Evolutionary conservation across 2,888 invertebrate genomes (phyloP).

Genomic region (Oligia fasciuncula): DNA sequence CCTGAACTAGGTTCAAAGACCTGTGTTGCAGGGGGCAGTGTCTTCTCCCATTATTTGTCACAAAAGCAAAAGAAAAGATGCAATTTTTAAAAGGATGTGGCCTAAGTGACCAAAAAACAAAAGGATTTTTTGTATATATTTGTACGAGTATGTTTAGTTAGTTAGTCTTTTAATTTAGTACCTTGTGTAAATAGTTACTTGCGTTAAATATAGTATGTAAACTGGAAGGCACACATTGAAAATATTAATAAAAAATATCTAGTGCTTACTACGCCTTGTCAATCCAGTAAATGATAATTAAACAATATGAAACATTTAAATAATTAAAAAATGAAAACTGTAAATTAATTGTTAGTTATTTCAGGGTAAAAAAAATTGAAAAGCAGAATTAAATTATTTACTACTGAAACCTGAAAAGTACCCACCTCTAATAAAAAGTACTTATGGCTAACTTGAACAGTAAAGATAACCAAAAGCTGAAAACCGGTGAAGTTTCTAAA

Average conservation of each 20-base stretch:
- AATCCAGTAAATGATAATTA: no score
- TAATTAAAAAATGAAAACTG: not conserved
- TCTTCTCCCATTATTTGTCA: no score
- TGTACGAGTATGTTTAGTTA: not conserved
- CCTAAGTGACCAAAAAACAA: not conserved
- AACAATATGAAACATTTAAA: no score
- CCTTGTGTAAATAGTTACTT: not conserved
- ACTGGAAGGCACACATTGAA: not conserved
- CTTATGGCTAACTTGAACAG: not conserved
- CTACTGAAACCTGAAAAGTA: no score
- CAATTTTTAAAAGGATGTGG: no score
- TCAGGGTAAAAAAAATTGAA: not conserved
- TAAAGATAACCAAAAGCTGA: not conserved
- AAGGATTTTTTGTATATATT: not conserved
- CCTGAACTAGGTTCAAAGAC: no score
- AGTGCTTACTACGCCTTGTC: not conserved
- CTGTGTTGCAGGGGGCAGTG: no score
- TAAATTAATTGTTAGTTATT: not conserved
- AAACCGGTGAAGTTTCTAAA: conserved; percentile 4
- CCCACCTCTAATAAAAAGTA: not conserved
- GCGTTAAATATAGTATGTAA: not conserved
- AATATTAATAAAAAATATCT: not conserved
- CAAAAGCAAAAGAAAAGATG: no score
- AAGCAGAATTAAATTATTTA: no score
- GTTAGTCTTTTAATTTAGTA: not conserved